Evolutionary conservation across 2,888 invertebrate species (phyloP).

Genomic region (Pristionchus fissidentatus): DNA sequence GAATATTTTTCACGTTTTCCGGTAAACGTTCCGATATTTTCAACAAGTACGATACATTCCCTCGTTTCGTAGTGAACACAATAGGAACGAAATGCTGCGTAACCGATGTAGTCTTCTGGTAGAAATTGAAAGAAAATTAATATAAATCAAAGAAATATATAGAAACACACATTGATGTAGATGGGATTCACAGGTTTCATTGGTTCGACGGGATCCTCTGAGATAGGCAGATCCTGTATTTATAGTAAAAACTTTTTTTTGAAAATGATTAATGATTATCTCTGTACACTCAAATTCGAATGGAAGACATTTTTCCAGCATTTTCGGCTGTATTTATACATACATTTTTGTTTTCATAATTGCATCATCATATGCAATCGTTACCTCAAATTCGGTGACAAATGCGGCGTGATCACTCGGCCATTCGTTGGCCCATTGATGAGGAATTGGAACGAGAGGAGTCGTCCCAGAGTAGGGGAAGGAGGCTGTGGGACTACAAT

Average conservation of each 20-base stretch:
- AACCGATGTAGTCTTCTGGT: no score
- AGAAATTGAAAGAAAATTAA: no score
- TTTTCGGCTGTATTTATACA: background rate
- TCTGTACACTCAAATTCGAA: background rate
- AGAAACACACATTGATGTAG: background rate
- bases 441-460: conserved; percentile 65
- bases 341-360: background rate
- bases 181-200: background rate
- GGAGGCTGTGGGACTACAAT: conserved; percentile 43
- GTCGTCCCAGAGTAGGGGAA: conserved; percentile 63
- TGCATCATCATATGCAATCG: background rate
- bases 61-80: no score
- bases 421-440: conserved; percentile 70
- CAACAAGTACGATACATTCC: no score
- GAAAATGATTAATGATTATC: background rate
- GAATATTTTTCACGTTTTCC: no score
- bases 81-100: no score
- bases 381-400: conserved; percentile 64
- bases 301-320: background rate
- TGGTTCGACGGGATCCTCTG: background rate
- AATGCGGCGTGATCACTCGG: conserved; percentile 74
- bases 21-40: no score
- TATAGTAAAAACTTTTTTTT: background rate
- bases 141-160: no score
- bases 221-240: background rate